These are phyloP conservation scores for Sminthurinus aureus DNA, from an alignment of 2,888 invertebrate genomes.

Conservation along the genomic window DNA sequence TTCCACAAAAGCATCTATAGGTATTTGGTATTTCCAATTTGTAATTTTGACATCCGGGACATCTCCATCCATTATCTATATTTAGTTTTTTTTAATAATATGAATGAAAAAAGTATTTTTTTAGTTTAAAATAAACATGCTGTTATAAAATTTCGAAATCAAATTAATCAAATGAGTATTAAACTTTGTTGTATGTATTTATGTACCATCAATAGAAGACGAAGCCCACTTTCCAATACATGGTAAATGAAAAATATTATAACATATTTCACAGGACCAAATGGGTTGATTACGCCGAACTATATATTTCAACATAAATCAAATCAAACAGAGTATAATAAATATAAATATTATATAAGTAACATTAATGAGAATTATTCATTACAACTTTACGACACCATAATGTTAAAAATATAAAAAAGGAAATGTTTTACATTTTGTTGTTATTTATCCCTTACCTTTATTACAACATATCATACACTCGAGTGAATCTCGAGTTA, in stretches of 20 bases:
- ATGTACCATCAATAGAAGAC: constrained; percentile 68
- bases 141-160: background rate
- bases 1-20: constrained; percentile 92
- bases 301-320: constrained; percentile 60
- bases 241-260: constrained; percentile 88
- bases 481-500: constrained; percentile 82
- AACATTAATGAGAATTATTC: too few relatives aligned
- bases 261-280: constrained; percentile 93
- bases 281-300: constrained; percentile 81
- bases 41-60: constrained; percentile 93
- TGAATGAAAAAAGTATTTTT: too few relatives aligned
- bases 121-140: too few relatives aligned
- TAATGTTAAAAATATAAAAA: too few relatives aligned
- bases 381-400: too few relatives aligned
- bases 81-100: too few relatives aligned
- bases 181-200: too few relatives aligned
- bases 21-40: constrained; percentile 76
- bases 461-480: constrained; percentile 87
- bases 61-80: constrained; percentile 81
- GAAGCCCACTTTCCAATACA: constrained; percentile 93
- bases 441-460: too few relatives aligned
- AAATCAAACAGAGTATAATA: constrained; percentile 77
- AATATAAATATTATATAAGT: too few relatives aligned
- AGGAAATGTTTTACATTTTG: too few relatives aligned
- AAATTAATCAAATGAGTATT: background rate